These are phyloP conservation scores for Choloepus hoffmanni DNA, from an alignment of 2,113 vertebrate genomes.

Conservation along the genomic window DNA sequence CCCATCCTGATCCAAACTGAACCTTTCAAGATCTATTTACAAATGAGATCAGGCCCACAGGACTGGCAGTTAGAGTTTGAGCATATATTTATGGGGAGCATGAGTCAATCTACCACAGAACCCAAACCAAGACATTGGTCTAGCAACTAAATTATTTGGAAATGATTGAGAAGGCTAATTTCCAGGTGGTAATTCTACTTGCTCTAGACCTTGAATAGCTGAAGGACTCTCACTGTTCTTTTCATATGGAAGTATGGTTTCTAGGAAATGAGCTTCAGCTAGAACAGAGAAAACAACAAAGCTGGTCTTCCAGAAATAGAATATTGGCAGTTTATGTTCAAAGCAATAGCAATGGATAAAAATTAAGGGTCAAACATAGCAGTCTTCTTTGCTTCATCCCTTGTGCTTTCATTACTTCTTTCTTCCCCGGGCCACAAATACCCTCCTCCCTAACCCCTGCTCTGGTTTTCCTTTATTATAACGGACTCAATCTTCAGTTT, in stretches of 20 bases:
- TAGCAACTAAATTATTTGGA: not conserved
- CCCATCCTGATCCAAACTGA: no score
- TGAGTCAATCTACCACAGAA: no score
- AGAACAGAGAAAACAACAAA: not conserved
- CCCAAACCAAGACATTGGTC: not conserved
- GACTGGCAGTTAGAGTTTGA: no score
- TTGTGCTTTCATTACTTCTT: not conserved
- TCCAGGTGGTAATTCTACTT: not conserved
- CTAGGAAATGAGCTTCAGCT: not conserved
- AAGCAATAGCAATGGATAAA: conserved; percentile 7
- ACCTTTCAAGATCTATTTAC: no score
- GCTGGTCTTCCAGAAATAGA: not conserved
- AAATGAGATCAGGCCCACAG: no score
- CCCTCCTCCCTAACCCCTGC: not conserved
- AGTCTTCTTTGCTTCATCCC: not conserved
- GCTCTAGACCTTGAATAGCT: not conserved
- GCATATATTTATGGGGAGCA: no score
- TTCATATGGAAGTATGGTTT: not conserved
- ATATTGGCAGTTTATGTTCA: conserved; percentile 23
- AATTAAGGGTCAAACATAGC: not conserved
- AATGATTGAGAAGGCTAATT: not conserved
- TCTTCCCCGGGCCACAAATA: conserved; percentile 29
- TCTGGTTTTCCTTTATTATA: conserved; percentile 24
- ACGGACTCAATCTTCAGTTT: conserved; percentile 47
- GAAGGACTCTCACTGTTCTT: not conserved